Base-by-base conservation (phyloP, 2,797 vertebrate species). In the Tarsius wallacei region DNA sequence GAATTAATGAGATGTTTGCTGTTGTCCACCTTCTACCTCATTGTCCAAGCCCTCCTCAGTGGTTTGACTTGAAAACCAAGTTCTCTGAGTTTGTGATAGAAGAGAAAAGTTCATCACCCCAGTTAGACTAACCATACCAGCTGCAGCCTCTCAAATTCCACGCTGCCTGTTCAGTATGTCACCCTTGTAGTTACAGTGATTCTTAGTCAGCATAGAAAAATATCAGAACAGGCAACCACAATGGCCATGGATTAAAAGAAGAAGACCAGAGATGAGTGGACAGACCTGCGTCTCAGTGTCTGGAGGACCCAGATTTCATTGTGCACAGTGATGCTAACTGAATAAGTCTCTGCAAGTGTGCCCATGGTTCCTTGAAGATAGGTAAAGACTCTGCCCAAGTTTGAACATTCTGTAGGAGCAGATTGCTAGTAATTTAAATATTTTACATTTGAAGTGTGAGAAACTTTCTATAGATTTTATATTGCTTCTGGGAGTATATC, bases 401-500 rank as follows among this genome's bases (percentile, higher is more conserved):
- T 10, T 68, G 24, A 74, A 31, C n/a, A 83, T 73, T 87, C 70
- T 64, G 9, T 82, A 87, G 16, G 71, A 61, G 76, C 24, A 74
- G 19, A 63, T 63, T 28, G 68, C 42, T 68, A 83, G 42, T 31
- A 90, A 55, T 66, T 53, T 55, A 33, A 86, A 83, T 36, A 85
- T 63, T 63, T 91, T 70, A 63, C 19, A 76, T 81, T 49, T 94
- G 47, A 47, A 88, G 66, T 85, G n/a, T 87, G 21, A 64, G 31
- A 36, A 28, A 33, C 28, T 80, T 91, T 55, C 66, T 15, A n/a
- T 68, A 53, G 64, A 85, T 63, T 88, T 85, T 84, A n/a, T 78
- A 71, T 42, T 77, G 36, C 76, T 89, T 36, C 71, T 76, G 10
- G 24, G 74, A 80, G 81, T 57, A 76, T 15, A 81, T 86, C 88